Base-by-base conservation (phyloP, 2,888 invertebrate species). In the Adineta ricciae region DNA sequence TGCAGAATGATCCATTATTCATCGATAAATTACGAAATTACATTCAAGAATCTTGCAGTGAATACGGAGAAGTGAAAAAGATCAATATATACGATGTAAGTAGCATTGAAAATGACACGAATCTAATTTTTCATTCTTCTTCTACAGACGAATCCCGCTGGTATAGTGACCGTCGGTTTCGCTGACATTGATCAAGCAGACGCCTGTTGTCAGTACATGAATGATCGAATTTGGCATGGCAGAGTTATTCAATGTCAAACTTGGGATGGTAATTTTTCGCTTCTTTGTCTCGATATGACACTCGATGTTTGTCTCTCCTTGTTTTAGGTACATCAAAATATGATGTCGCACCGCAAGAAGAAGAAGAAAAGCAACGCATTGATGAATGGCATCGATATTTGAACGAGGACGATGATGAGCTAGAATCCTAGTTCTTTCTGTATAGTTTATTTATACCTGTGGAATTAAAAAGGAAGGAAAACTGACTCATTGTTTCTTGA, bases 21-120 rank as follows among this genome's bases (percentile, higher is more conserved):
- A 94, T 98, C 86, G 91, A 97, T 83, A 96, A 97, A 88, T 94
- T 96, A 89, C 95, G 96, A 89, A 94, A 95, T 88, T 96, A 97
- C 89, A 92, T 99, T 87, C 92, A 95, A 84, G 94, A 95, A 86
- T 96, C 97, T 90, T 95, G 95, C 90, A 89, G 93, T 8, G 97
- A 96, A 91, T 95, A 94, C 90, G 99, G 99, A 11, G 94, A 94
- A 85, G 96, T 97, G 0, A 93, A 94, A 87, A 97, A 96, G 92
- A 95, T 99, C 38, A 93, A 94, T 0, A 92, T 98, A 64, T 96
- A 94, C 91, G 98, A 98, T 91, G 94, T 94, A 90, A 93, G 93
- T 92, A 41, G 7, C 41, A n/a, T 83, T 38, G 1, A 32, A 24
- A 27, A 24, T 24, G 27, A 32, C 41, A 56, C 16, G 19, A 41